Conservation (phyloP, 2,888 invertebrate genomes). For the Seira sanloemensis region DNA sequence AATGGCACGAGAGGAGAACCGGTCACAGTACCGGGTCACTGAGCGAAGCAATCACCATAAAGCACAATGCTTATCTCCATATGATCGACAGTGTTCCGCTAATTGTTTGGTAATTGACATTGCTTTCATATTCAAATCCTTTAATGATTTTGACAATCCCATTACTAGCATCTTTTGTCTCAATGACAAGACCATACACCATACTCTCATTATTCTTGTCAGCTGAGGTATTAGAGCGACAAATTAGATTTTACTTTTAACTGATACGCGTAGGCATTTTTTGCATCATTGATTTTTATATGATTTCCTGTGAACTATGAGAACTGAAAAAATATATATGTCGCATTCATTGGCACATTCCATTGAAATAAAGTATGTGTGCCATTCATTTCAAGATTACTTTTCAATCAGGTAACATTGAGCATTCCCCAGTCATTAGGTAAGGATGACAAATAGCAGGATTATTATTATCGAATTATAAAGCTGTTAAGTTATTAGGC, state of each 20-base stretch:
- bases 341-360: neutral
- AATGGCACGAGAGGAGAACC: neutral
- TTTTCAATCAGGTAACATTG: neutral
- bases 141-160: neutral
- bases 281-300: neutral
- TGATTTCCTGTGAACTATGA: neutral
- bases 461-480: neutral
- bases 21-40: neutral
- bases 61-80: neutral
- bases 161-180: neutral
- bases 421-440: neutral
- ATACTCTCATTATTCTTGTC: neutral
- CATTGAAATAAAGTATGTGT: neutral
- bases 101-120: neutral
- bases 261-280: neutral
- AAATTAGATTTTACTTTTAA: slow-evolving; percentile 1
- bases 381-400: no score
- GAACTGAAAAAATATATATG: no score
- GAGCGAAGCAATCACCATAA: neutral
- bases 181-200: neutral
- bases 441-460: neutral
- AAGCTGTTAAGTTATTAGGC: neutral
- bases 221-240: neutral
- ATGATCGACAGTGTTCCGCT: neutral
- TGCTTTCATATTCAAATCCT: neutral